Evolutionary conservation across 1,140 invertebrate genomes (phyloP), one percentile per base, ranked within the genome.

Genomic region (Colletes latitarsis): DNA sequence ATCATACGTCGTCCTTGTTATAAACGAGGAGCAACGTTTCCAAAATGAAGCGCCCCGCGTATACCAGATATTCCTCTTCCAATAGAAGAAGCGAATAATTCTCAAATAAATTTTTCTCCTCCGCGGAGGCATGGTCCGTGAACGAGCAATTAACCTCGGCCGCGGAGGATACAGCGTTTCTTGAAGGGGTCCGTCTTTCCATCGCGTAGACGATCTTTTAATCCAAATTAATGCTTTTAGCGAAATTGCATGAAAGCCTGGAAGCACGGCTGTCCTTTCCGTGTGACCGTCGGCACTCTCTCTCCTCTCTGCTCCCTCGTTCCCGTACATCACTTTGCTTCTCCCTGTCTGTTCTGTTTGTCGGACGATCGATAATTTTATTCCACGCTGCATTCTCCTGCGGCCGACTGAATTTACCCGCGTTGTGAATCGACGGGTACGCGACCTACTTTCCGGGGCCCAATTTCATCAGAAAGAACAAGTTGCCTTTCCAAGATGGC

Each of bases 161-260:
- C 77, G 41, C 72, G 64, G 21, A 55, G 78, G 41, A 63, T 77
- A 84, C 70, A 83, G 78, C 63, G 83, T 88, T 86, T 82, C 86
- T 82, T 87, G 83, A 87, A 88, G 82, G 79, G 77, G 70, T 58
- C 17, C 62, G 79, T 89, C 83, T 87, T 88, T 76, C 70, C 77
- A 46, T 63, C 78, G 80, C 79, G 80, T 78, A 79, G 86, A 88
- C 88, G 86, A 92, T 90, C 90, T 91, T 92, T 91, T 90, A 91
- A 92, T 92, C 90, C 87, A 90, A 92, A 92, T 90, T 92, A 92
- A 91, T 92, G 90, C 90, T 91, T 90, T 91, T 90, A 90, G 86
- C 89, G 87, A 90, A 91, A 92, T 92, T 91, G 89, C 87, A 85
- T 85, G 87, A 90, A 88, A 90, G 88, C 88, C 88, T 74, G 84